Evolutionary conservation across 2,888 invertebrate genomes (phyloP).

Genomic region (Philonicus albiceps): DNA sequence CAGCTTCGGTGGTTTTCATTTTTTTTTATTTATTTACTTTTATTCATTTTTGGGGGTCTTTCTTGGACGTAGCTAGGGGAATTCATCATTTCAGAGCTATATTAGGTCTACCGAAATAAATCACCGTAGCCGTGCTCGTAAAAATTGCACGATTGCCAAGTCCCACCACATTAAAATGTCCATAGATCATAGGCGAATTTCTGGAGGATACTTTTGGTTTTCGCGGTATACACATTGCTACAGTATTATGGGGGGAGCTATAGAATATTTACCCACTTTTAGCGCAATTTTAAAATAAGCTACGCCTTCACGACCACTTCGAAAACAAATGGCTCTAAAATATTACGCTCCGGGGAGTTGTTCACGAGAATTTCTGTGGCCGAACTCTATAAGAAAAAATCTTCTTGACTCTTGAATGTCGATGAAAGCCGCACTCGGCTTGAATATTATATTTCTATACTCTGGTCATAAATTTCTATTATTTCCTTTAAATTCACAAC

Average conservation of each 20-base stretch:
- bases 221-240: background rate
- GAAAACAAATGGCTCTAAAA: slow-evolving; percentile 10
- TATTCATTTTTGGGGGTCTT: background rate
- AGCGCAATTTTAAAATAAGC: background rate
- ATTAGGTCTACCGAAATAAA: slow-evolving; percentile 1
- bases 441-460: background rate
- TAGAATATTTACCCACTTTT: background rate
- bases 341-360: background rate
- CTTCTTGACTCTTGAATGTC: background rate
- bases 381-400: background rate
- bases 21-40: background rate
- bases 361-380: background rate
- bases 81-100: background rate
- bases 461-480: background rate
- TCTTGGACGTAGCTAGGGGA: background rate
- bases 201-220: background rate
- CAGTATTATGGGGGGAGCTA: background rate
- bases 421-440: background rate
- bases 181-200: slow-evolving; percentile 21
- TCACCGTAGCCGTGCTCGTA: background rate
- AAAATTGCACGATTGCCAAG: slow-evolving; percentile 13
- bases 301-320: background rate
- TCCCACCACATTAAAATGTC: background rate
- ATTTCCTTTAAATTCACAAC: background rate
- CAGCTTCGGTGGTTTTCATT: background rate